Percentiles rank a stretch among this genome's conserved stretches.
Evolutionary conservation across 2,888 invertebrate species (phyloP).

Genomic region (Troglohyphantes excavatus): DNA sequence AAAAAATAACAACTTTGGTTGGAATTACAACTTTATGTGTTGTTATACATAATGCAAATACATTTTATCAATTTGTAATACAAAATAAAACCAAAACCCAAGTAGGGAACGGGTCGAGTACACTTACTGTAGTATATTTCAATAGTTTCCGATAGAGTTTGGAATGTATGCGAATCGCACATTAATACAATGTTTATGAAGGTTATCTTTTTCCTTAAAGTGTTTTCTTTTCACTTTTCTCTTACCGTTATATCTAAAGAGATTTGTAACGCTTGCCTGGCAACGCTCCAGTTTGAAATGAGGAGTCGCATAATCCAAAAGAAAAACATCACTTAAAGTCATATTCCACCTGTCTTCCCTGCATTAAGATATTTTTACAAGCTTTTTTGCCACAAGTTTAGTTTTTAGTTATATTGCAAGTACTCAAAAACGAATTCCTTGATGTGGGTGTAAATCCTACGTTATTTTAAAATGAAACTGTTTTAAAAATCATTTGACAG

Average conservation of each 20-base stretch:
- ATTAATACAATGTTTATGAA: neutral
- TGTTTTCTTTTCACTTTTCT: conserved; percentile 1
- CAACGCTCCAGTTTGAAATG: conserved; percentile 30
- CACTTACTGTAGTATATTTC: no score
- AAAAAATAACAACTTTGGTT: no score
- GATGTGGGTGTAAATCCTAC: neutral
- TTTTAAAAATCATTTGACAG: neutral
- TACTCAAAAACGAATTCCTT: neutral
- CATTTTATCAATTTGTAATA: no score
- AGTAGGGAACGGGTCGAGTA: no score
- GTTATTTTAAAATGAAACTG: conserved; percentile 12
- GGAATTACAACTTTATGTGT: no score
- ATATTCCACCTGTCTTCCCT: conserved; percentile 28
- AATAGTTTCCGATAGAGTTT: no score
- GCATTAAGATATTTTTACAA: conserved; percentile 7
- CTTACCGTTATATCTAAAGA: conserved; percentile 4
- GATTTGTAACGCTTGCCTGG: conserved; percentile 19
- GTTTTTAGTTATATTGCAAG: neutral
- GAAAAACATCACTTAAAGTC: conserved; percentile 32
- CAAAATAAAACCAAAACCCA: no score
- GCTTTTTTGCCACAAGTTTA: neutral
- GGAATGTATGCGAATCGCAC: no score
- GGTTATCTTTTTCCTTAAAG: neutral
- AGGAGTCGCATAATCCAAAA: conserved; percentile 40
- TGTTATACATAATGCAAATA: no score